These are phyloP conservation scores for Caerostris darwini DNA, from an alignment of 1,140 invertebrate species.

Conservation along the genomic window DNA sequence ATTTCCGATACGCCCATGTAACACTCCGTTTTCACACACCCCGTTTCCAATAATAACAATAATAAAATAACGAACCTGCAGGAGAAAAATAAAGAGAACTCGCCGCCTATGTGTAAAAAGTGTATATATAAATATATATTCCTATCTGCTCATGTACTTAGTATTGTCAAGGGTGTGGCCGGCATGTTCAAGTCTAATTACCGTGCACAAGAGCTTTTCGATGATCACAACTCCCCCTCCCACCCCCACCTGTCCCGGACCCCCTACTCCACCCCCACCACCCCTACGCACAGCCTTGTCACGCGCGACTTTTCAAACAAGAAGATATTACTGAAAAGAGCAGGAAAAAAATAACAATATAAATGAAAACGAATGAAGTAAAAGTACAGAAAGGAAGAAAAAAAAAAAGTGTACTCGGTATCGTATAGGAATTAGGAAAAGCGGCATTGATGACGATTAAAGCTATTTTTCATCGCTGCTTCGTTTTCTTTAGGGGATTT, in stretches of 20 bases:
- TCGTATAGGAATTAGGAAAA: conserved; percentile 56
- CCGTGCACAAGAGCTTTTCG: conserved; percentile 76
- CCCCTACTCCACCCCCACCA: not conserved
- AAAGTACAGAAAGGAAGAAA: not conserved
- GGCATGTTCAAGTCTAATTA: conserved; percentile 75
- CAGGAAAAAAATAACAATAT: conserved; percentile 75
- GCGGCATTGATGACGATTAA: conserved; percentile 70
- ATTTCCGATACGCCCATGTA: conserved; percentile 70
- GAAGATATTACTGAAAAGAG: conserved; percentile 65
- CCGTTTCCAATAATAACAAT: conserved; percentile 73
- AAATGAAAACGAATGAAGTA: conserved; percentile 70
- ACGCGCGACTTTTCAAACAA: conserved; percentile 76
- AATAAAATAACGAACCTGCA: conserved; percentile 68
- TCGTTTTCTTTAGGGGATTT: conserved; percentile 31
- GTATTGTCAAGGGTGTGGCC: conserved; percentile 76
- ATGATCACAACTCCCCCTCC: conserved; percentile 53
- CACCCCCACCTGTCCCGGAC: not conserved
- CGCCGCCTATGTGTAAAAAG: conserved; percentile 64
- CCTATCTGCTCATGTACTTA: conserved; percentile 67
- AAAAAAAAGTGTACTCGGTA: conserved; percentile 33
- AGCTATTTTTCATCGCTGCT: conserved; percentile 72
- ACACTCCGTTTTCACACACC: conserved; percentile 57
- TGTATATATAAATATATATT: conserved; percentile 77
- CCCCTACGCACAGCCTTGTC: conserved; percentile 41
- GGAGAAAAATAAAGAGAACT: conserved; percentile 52